Evolutionary conservation across 2,888 invertebrate genomes (phyloP), one percentile per base, ranked within the genome.

Genomic region (Lingula anatina): DNA sequence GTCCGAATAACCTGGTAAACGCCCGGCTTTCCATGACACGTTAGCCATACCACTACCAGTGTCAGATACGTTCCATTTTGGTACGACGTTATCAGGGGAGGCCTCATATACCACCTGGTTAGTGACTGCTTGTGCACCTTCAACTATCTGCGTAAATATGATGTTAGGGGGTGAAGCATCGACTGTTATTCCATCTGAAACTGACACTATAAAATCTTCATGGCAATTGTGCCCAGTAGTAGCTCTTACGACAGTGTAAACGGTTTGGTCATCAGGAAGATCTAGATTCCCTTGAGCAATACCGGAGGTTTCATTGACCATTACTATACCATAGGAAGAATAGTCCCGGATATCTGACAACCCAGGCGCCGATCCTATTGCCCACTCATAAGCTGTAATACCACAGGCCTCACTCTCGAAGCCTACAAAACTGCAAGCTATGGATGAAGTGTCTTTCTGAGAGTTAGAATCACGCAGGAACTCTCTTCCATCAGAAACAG

Each of bases 381-480:
- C 62, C 65, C 65, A 66, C 39, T 65, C 63, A 50, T 65, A 66
- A 7, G 58, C 51, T 3, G 53, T 43, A 5, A 66, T 63, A 37
- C 56, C 58, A 46, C 66, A 66, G 5, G 58, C 55, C 42, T 64
- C 57, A 49, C 64, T 64, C 42, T 61, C 56, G 52, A 66, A 66
- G 2, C 66, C 66, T 35, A 49, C 50, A 45, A 66, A 66, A 20
- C 61, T 56, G 24, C 63, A 59, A 5, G 59, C 63, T 9, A 66
- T 40, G 3, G 66, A 61, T 12, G 62, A 51, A 15, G 47, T 60
- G 44, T 66, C 65, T 31, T 42, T 36, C 0, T 54, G 57, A 45
- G 50, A 64, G 37, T 56, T 54, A 5, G 49, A 47, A 44, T 66
- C 66, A 18, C 42, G 18, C 5, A 48, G 53, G 5, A 49, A 45